Evolutionary conservation across 2,888 invertebrate species (phyloP).

Genomic region (Stratiomys singularior): DNA sequence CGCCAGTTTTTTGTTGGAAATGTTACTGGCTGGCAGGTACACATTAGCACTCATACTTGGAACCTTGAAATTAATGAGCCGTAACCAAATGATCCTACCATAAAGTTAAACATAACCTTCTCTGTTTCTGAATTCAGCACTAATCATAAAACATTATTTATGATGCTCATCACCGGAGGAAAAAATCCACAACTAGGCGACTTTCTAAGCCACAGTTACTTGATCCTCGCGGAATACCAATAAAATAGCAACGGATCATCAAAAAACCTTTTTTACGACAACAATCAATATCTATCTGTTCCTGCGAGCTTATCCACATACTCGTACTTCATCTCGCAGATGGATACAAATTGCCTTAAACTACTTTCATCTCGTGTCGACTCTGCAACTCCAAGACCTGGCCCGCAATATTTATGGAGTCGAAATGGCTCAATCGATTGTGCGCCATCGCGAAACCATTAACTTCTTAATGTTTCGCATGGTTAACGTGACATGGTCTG

Average conservation of each 20-base stretch:
- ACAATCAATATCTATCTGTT: not conserved
- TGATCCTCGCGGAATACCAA: not conserved
- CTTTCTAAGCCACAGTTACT: not conserved
- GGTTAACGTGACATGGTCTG: not conserved
- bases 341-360: constrained; percentile 13
- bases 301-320: not conserved
- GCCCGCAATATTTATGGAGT: not conserved
- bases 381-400: not conserved
- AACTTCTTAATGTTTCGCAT: not conserved
- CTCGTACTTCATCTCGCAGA: not conserved
- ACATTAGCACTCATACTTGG: too few relatives aligned
- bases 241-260: not conserved
- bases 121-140: too few relatives aligned
- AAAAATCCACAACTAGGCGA: not conserved
- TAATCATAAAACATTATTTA: too few relatives aligned
- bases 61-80: too few relatives aligned
- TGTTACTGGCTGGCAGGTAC: too few relatives aligned
- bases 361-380: constrained; percentile 15
- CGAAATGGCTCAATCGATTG: constrained; percentile 12
- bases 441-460: not conserved
- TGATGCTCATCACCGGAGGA: too few relatives aligned
- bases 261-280: not conserved
- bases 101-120: too few relatives aligned
- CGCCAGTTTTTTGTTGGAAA: too few relatives aligned
- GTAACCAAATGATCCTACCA: too few relatives aligned